Percentiles rank a stretch among this genome's conserved stretches.
Evolutionary conservation across 2,888 invertebrate species (phyloP).

Genomic region (Hirudinaria manillensis): DNA sequence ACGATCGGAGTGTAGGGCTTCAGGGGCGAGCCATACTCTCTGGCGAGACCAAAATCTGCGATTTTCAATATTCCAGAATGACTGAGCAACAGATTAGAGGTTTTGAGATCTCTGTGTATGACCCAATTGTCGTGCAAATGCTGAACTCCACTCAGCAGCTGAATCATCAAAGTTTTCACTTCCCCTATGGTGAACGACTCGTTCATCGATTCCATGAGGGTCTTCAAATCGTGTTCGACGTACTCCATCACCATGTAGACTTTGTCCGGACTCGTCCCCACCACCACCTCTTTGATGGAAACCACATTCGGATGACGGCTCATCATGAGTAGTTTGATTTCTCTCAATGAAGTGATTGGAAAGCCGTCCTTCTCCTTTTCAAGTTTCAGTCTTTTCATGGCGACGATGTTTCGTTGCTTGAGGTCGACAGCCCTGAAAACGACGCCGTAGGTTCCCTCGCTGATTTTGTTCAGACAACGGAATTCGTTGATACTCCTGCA

Average conservation of each 20-base stretch:
- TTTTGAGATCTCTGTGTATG: slow-evolving; percentile 92
- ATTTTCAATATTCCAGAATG: slow-evolving; percentile 70
- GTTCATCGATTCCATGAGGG: slow-evolving; percentile 92
- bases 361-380: slow-evolving; percentile 99
- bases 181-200: slow-evolving; percentile 62
- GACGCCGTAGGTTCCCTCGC: slow-evolving; percentile 97
- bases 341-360: slow-evolving; percentile 92
- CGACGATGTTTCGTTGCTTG: slow-evolving; percentile 85
- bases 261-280: slow-evolving; percentile 98
- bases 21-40: slow-evolving; percentile 94
- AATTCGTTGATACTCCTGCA: slow-evolving; percentile 98
- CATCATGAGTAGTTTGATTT: slow-evolving; percentile 94
- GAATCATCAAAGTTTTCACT: slow-evolving; percentile 89
- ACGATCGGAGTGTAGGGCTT: slow-evolving; percentile 94
- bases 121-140: slow-evolving; percentile 99
- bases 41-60: slow-evolving; percentile 87
- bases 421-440: slow-evolving; percentile 93
- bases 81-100: slow-evolving; percentile 88
- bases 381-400: slow-evolving; percentile 95
- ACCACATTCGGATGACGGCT: slow-evolving; percentile 95
- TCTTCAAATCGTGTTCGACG: slow-evolving; percentile 95
- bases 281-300: slow-evolving; percentile 93
- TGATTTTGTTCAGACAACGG: slow-evolving; percentile 91
- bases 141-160: slow-evolving; percentile 81
- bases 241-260: slow-evolving; percentile 88